Evolutionary conservation across 2,113 vertebrate genomes (phyloP), one percentile per base, ranked within the genome.

Genomic region (Cynocephalus volans): DNA sequence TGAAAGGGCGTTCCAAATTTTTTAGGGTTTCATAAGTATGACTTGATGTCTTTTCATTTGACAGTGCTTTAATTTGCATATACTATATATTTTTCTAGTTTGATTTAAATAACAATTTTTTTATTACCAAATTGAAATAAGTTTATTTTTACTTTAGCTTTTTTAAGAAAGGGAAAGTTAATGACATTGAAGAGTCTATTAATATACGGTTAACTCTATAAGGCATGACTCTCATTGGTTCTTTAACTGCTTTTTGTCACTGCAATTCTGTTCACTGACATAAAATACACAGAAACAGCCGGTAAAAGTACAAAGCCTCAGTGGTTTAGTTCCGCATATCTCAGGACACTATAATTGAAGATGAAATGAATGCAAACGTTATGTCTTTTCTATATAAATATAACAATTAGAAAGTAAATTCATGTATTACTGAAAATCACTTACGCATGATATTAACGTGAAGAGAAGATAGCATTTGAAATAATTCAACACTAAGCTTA

Each of bases 101-200:
- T 87, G 23, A 3, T 90, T 95, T 95, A 65, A 90, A 67, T 67
- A 62, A 76, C 45, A 72, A 72, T 72, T 93, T 92, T 80, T n/a
- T 79, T 80, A 31, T 88, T 88, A 56, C 14, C 15, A 84, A 95
- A 76, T 81, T 4, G 33, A 72, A 80, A n/a, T 80, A 52, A 41
- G 24, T 31, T 86, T 56, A 48, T 64, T 95, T 93, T 86, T 33
- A 21, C n/a, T 91, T 65, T 93, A 26, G 28, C 2, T 48, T 75
- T 82, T 64, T 67, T 84, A 86, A 75, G 62, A 83, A 88, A 90
- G 12, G 21, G 31, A 69, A 94, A 85, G 31, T 79, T 60, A 86
- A 82, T 50, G 21, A 89, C 85, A 45, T 36, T 80, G 77, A 90
- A 82, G 54, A 1, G 0, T 54, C 72, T 93, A 3, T 77, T 54